Evolutionary conservation across 2,888 invertebrate genomes (phyloP), one percentile per base, ranked within the genome.

Genomic region (Anoncus sp.): DNA sequence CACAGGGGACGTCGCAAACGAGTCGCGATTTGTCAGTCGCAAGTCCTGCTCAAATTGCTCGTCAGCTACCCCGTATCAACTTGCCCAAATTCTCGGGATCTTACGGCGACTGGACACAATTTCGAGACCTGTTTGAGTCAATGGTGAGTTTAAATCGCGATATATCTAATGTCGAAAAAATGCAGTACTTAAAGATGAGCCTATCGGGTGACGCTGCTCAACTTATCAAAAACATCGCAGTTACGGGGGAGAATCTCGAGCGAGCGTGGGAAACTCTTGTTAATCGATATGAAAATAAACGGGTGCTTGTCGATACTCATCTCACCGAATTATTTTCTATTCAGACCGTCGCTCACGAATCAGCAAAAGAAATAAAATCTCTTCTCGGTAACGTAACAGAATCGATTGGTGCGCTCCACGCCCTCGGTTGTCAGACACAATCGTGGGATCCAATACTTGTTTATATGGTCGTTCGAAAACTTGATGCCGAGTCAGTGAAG

Each of bases 201-300:
- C 62, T 82, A 3, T 63, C 22, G 9, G 82, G 77, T n/a, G 62
- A 77, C 63, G 77, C 79, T 1, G 70, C 65, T 3, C 45, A 59
- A 7, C 53, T 79, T 2, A 51, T 82, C 10, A 5, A 10, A 2
- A 77, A 74, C 14, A 45, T 77, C 1, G 20, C 60, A 0, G 18
- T 71, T 9, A 59, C 70, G 10, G 59, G 24, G 0, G 77, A 67
- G 1, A 79, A 79, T 10, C 70, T 75, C 63, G 14, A 20, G 5
- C 31, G 43, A 0, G 69, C 80, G 1, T 81, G 80, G 79, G 14
- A 79, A 10, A 63, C 59, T 1, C 35, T 80, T 18, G 67, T 59
- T 1, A 12, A n/a, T 3, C 24, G 80, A 1, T 81, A 75, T 22
- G 72, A 77, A 18, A 75, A 81, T 55, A 75, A 57, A 16, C 59